Conservation (phyloP, 1,140 invertebrate genomes). For the Drosophila kohkoa region DNA sequence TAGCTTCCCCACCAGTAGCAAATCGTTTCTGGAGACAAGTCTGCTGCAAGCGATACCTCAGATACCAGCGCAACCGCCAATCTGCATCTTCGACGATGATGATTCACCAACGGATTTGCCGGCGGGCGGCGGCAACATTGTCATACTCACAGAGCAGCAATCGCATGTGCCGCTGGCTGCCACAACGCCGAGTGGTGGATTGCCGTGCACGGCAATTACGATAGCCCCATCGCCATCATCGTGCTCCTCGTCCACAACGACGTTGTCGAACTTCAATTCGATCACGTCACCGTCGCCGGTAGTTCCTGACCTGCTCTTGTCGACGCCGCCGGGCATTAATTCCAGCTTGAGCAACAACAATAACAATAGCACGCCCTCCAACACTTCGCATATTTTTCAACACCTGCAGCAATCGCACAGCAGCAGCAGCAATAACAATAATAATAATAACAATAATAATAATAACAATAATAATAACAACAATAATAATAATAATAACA, state of each 20-base stretch:
- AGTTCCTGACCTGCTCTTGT: slow-evolving; percentile 78
- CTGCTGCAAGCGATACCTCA: slow-evolving; percentile 80
- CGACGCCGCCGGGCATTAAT: slow-evolving; percentile 77
- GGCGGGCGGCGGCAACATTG: slow-evolving; percentile 50
- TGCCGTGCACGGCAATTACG: slow-evolving; percentile 52
- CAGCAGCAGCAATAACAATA: slow-evolving; percentile 30
- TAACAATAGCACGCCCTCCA: slow-evolving; percentile 40
- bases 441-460: slow-evolving; percentile 27
- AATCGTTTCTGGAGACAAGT: slow-evolving; percentile 73
- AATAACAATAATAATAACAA: slow-evolving; percentile 43
- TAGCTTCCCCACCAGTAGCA: slow-evolving; percentile 65
- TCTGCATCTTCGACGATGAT: slow-evolving; percentile 83
- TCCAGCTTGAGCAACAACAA: slow-evolving; percentile 59
- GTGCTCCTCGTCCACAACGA: slow-evolving; percentile 75
- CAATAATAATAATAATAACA: slow-evolving; percentile 61
- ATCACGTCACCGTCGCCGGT: slow-evolving; percentile 83
- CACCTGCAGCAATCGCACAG: slow-evolving; percentile 50
- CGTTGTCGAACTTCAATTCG: slow-evolving; percentile 80
- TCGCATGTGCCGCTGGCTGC: slow-evolving; percentile 30
- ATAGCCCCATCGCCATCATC: slow-evolving; percentile 74
- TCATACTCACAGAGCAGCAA: slow-evolving; percentile 60
- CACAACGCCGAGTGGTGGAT: slow-evolving; percentile 32
- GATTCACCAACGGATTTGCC: slow-evolving; percentile 71
- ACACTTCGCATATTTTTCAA: slow-evolving; percentile 41
- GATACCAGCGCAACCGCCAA: slow-evolving; percentile 82